These are phyloP conservation scores for Sphaerophoria rueppellii DNA, from an alignment of 2,888 invertebrate species.

Conservation along the genomic window DNA sequence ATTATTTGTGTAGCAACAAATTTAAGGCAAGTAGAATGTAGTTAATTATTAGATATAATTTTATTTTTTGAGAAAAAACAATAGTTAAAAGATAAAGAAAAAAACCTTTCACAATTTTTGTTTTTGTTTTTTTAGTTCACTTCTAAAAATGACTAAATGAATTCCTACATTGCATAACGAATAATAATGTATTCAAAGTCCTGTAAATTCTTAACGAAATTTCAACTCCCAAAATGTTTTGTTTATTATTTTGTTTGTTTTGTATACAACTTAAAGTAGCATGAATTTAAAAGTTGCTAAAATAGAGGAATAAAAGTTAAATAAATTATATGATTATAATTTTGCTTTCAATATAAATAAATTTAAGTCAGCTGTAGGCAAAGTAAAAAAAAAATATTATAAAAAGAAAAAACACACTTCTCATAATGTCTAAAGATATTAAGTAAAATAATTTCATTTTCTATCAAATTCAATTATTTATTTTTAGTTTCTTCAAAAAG, in stretches of 20 bases:
- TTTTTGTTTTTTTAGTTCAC: slow-evolving; percentile 45
- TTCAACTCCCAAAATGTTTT: slow-evolving; percentile 10
- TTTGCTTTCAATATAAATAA: slow-evolving; percentile 59
- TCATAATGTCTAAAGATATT: slow-evolving; percentile 28
- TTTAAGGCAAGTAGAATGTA: slow-evolving; percentile 78
- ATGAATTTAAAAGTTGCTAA: slow-evolving; percentile 51
- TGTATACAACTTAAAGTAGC: slow-evolving; percentile 51
- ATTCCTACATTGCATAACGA: slow-evolving; percentile 44
- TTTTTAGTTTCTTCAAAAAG: slow-evolving; percentile 40
- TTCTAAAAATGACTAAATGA: slow-evolving; percentile 44
- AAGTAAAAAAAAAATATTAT: slow-evolving; percentile 14
- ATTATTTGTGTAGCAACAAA: slow-evolving; percentile 77
- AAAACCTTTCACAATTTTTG: slow-evolving; percentile 45
- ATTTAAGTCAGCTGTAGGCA: slow-evolving; percentile 49
- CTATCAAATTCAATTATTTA: slow-evolving; percentile 42
- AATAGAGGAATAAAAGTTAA: slow-evolving; percentile 38
- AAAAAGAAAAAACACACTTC: slow-evolving; percentile 35
- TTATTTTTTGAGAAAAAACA: slow-evolving; percentile 32
- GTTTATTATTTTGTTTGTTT: slow-evolving; percentile 18
- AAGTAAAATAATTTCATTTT: slow-evolving; percentile 49
- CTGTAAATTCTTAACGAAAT: slow-evolving; percentile 46
- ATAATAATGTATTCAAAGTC: slow-evolving; percentile 23
- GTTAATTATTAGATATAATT: slow-evolving; percentile 74
- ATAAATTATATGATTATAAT: slow-evolving; percentile 18
- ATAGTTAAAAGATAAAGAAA: slow-evolving; percentile 40